These are phyloP conservation scores for Harpagoxenus sublaevis DNA, from an alignment of 2,888 invertebrate species.

Conservation along the genomic window DNA sequence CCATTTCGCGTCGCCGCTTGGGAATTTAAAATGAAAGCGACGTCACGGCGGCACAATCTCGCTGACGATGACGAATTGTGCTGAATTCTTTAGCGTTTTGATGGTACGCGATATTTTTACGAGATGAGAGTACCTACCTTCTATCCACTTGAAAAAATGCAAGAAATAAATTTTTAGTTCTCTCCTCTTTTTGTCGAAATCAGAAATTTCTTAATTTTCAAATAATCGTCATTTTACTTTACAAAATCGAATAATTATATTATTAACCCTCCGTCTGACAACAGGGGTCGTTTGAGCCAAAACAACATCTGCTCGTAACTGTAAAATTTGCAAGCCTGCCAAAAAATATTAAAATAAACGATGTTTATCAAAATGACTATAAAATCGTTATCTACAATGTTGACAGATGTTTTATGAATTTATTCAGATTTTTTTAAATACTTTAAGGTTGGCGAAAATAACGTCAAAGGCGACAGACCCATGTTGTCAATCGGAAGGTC, in stretches of 20 bases:
- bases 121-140: slow-evolving; percentile 3
- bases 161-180: neutral
- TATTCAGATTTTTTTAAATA: too few species aligned
- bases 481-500: too few species aligned
- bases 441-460: too few species aligned
- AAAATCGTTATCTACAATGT: too few species aligned
- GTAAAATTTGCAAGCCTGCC: too few species aligned
- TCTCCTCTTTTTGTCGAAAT: neutral
- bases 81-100: slow-evolving; percentile 16
- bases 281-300: too few species aligned
- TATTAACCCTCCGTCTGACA: too few species aligned
- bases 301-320: too few species aligned
- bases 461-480: too few species aligned
- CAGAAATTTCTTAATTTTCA: neutral
- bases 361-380: too few species aligned
- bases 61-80: slow-evolving; percentile 19
- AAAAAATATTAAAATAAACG: too few species aligned
- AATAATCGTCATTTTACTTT: neutral
- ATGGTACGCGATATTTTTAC: slow-evolving; percentile 27
- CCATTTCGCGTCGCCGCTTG: slow-evolving; percentile 32
- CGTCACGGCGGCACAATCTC: slow-evolving; percentile 34
- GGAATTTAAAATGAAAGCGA: slow-evolving; percentile 34
- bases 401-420: too few species aligned
- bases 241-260: neutral
- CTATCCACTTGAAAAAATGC: neutral